These are phyloP conservation scores for Lottia scabra DNA, from an alignment of 2,888 invertebrate species.

Conservation along the genomic window DNA sequence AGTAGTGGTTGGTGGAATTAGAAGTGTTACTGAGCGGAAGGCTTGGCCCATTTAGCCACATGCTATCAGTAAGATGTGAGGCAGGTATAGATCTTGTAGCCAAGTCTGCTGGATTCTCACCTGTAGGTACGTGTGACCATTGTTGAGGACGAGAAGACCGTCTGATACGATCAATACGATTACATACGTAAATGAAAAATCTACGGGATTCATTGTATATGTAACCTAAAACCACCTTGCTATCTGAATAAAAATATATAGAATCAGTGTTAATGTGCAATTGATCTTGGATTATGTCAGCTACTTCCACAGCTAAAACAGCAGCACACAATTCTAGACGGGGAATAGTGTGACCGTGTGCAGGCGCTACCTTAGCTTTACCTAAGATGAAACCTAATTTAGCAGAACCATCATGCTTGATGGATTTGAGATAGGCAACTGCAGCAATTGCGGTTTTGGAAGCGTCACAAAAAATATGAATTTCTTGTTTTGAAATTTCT, in stretches of 20 bases:
- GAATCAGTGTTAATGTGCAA: neutral
- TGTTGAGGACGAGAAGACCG: neutral
- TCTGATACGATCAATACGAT: constrained; percentile 4
- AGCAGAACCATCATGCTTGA: neutral
- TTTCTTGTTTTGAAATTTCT: neutral
- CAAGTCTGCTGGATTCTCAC: neutral
- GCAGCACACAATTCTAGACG: constrained; percentile 26
- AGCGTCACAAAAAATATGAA: constrained; percentile 40
- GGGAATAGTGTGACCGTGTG: constrained; percentile 27
- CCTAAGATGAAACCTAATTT: constrained; percentile 34
- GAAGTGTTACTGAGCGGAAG: too few relatives aligned
- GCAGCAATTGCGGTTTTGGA: constrained; percentile 41
- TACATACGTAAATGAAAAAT: constrained; percentile 17
- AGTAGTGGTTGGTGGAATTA: too few relatives aligned
- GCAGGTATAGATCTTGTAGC: neutral
- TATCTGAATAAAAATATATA: constrained; percentile 9
- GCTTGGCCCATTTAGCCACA: too few relatives aligned
- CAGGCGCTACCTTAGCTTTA: constrained; percentile 38
- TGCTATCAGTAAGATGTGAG: too few relatives aligned
- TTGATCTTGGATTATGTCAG: neutral
- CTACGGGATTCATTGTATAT: neutral
- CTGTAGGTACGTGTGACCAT: constrained; percentile 10
- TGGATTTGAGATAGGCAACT: constrained; percentile 30
- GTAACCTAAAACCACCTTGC: constrained; percentile 11
- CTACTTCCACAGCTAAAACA: constrained; percentile 14